Base-by-base conservation (phyloP, 53 echinoderm and acorn worm genomes). In the Apostichopus leukothele region DNA sequence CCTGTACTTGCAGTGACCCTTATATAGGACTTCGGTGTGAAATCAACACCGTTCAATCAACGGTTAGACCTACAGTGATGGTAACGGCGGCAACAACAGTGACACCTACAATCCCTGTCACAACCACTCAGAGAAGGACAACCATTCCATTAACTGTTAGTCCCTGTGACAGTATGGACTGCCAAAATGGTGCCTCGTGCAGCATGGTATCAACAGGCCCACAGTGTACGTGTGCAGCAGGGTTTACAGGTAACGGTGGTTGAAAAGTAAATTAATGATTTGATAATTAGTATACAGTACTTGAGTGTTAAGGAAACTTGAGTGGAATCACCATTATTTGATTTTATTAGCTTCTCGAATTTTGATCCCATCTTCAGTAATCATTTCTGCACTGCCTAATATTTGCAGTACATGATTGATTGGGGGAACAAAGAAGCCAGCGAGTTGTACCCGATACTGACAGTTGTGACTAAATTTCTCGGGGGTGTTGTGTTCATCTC, bases 181-280 rank as follows among this genome's bases (percentile, higher is more conserved):
- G 95, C 86, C 71, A 88, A 27, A 95, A 93, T 78, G 95, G 93
- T 27, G 95, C 90, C 68, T 90, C 91, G n/a, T 95, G 95, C 79
- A 25, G 68, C 20, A 16, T 71, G 51, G 53, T 57, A 13, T 55
- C 9, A 7, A 75, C 57, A 12, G 79, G 25, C 12, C 84, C 75
- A 0, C 75, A 63, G 19, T 94, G 94, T 57, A 51, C 52, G 75
- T 94, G 94, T 87, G 86, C 92, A 11, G 86, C 83, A 10, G 94
- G 94, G 13, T 94, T 90, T 89, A 73, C 84, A 89, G 94, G 94
- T 89, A 63, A 63, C 63, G 9, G 0, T 16, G 16, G 9, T 16
- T 16, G 16, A 63, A 63, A 16, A 4, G 63, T 63, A 39, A 39
- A 39, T 39, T 39, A 39, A 39, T 0, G 39, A 39, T 39, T 39